Base-by-base conservation (phyloP, 2,113 vertebrate species). In the Dasyprocta punctata region DNA sequence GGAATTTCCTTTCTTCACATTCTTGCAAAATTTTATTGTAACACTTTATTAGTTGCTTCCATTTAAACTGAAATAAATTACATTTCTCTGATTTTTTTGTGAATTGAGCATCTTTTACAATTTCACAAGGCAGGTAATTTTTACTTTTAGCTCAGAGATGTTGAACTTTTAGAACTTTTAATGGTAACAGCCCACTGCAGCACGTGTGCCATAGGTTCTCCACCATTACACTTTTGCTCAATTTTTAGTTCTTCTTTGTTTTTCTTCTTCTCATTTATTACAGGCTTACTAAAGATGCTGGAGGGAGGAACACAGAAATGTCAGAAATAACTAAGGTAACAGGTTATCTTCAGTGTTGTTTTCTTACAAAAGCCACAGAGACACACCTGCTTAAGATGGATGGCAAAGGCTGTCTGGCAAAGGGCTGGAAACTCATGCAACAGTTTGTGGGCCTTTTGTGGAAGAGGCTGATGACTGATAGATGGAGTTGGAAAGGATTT, bases 361-460 rank as follows among this genome's bases (percentile, higher is more conserved):
- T 96, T 94, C 71, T 84, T 96, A 65, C 98, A 99, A 99, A 99
- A 96, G 99, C 98, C 71, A 98, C 98, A 78, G 99, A 99, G 96
- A 99, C 99, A 6, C 99, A 99, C 97, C 98, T 99, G 96, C 98
- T 99, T 93, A 99, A 98, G 65, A 98, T 98, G 9, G 11, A 99
- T 1, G 99, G 99, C 10, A 99, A 99, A 98, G 99, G 99, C 13
- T 99, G 98, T 85, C 98, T 99, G 95, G 97, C 99, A 96, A 98
- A 97, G 0, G 99, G 99, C 60, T 99, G 99, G 99, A 99, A 99
- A 80, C 98, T 99, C 89, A 99, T 97, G 71, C 98, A 98, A 95
- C 99, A 99, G 98, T 99, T 99, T 96, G 98, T 99, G 92, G 99
- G 99, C 86, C 98, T 99, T 85, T 98, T 99, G 91, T 99, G 99